Evolutionary conservation across 2,797 vertebrate species (phyloP).

Genomic region (Hyperoplus immaculatus): DNA sequence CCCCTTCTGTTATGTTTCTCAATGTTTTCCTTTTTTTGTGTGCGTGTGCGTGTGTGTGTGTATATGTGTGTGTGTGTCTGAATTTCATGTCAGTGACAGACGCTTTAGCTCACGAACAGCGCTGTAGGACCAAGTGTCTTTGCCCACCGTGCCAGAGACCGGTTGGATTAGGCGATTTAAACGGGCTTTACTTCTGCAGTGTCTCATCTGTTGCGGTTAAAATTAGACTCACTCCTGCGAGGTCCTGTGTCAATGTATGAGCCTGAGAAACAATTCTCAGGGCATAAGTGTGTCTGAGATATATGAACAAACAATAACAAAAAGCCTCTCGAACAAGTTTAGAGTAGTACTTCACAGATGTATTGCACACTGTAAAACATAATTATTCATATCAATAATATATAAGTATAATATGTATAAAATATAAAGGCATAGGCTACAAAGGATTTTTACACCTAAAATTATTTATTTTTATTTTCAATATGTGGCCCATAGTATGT

Average conservation of each 20-base stretch:
- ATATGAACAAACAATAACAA: background rate
- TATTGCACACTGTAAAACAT: background rate
- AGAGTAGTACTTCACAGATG: background rate
- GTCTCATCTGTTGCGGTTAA: conserved; percentile 65
- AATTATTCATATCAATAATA: background rate
- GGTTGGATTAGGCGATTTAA: conserved; percentile 74
- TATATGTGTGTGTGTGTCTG: too few species aligned
- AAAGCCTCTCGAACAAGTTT: background rate
- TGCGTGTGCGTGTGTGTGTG: too few species aligned
- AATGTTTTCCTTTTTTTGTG: conserved; percentile 6
- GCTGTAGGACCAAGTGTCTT: conserved; percentile 21
- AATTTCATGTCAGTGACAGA: background rate
- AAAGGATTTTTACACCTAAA: too few species aligned
- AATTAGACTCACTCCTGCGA: conserved; percentile 72
- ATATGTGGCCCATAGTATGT: too few species aligned
- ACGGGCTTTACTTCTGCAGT: conserved; percentile 59
- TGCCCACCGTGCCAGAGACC: conserved; percentile 49
- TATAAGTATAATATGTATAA: too few species aligned
- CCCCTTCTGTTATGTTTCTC: background rate
- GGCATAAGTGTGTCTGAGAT: background rate
- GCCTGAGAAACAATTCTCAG: conserved; percentile 19
- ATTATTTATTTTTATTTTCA: too few species aligned
- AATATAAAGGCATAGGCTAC: too few species aligned
- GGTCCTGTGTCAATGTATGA: conserved; percentile 59
- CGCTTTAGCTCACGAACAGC: too few species aligned